These are phyloP conservation scores for Caracal caracal DNA, from an alignment of 2,113 vertebrate genomes.

Conservation along the genomic window DNA sequence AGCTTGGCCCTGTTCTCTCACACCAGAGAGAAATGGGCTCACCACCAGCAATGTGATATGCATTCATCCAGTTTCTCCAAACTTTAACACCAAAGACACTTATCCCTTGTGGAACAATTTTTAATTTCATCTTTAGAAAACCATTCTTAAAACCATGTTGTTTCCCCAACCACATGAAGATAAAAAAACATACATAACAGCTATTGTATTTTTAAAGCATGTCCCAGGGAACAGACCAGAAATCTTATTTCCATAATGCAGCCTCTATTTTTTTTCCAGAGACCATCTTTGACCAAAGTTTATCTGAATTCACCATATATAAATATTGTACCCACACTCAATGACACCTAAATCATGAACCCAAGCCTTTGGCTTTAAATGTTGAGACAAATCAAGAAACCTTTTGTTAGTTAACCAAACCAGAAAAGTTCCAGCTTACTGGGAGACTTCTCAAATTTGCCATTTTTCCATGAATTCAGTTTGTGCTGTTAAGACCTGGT, in stretches of 20 bases:
- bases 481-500: slow-evolving; percentile 77
- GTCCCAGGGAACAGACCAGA: slow-evolving; percentile 80
- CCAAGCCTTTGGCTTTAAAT: slow-evolving; percentile 80
- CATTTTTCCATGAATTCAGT: slow-evolving; percentile 73
- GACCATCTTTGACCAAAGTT: slow-evolving; percentile 77
- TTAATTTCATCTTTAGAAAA: slow-evolving; percentile 77
- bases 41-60: slow-evolving; percentile 71
- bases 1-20: slow-evolving; percentile 76
- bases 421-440: slow-evolving; percentile 83
- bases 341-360: slow-evolving; percentile 78
- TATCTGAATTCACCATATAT: slow-evolving; percentile 74
- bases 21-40: slow-evolving; percentile 74
- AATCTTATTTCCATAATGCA: slow-evolving; percentile 78
- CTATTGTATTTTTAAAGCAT: slow-evolving; percentile 76
- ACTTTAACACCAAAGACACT: slow-evolving; percentile 74
- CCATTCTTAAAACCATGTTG: slow-evolving; percentile 77
- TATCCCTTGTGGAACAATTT: slow-evolving; percentile 66
- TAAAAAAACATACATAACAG: slow-evolving; percentile 61
- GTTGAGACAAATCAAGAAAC: slow-evolving; percentile 77
- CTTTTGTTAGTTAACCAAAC: slow-evolving; percentile 81
- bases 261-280: slow-evolving; percentile 75
- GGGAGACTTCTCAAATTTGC: slow-evolving; percentile 80
- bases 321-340: slow-evolving; percentile 69
- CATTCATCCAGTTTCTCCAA: slow-evolving; percentile 77
- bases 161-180: slow-evolving; percentile 76